Conservation (phyloP, 1,140 invertebrate genomes). For the Charaxes varanes region DNA sequence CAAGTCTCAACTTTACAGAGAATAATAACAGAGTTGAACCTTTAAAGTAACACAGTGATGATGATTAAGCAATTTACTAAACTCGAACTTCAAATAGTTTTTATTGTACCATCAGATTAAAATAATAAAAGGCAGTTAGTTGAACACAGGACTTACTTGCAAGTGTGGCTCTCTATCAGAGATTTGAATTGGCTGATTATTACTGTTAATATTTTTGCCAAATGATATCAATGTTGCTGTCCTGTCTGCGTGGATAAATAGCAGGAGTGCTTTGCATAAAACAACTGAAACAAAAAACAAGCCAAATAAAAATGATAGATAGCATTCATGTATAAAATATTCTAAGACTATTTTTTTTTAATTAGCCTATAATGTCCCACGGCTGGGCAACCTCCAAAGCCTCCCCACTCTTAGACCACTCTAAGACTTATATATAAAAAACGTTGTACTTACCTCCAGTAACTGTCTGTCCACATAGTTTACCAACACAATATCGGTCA, state of each 20-base stretch:
- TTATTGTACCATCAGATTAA: too few relatives aligned
- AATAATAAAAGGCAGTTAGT: too few relatives aligned
- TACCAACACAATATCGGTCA: slow-evolving; percentile 62
- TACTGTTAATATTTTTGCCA: slow-evolving; percentile 35
- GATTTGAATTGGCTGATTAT: slow-evolving; percentile 38
- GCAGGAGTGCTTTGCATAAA: slow-evolving; percentile 42
- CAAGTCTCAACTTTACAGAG: too few relatives aligned
- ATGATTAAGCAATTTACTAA: too few relatives aligned
- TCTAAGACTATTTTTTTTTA: neutral
- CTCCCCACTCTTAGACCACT: too few relatives aligned
- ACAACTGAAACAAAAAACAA: slow-evolving; percentile 39
- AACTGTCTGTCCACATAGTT: slow-evolving; percentile 42
- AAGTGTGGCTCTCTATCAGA: slow-evolving; percentile 56
- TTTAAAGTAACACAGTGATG: too few relatives aligned
- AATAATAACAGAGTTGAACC: too few relatives aligned
- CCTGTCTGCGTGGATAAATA: slow-evolving; percentile 49
- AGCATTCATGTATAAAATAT: neutral
- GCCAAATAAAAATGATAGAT: slow-evolving; percentile 5
- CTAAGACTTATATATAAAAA: slow-evolving; percentile 1
- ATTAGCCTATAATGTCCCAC: neutral
- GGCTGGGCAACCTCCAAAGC: too few relatives aligned
- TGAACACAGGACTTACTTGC: slow-evolving; percentile 57
- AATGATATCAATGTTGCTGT: slow-evolving; percentile 53
- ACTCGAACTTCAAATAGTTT: too few relatives aligned
- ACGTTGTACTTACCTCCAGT: slow-evolving; percentile 37